Conservation (phyloP, 2,888 invertebrate genomes). For the Drosophila lutescens region DNA sequence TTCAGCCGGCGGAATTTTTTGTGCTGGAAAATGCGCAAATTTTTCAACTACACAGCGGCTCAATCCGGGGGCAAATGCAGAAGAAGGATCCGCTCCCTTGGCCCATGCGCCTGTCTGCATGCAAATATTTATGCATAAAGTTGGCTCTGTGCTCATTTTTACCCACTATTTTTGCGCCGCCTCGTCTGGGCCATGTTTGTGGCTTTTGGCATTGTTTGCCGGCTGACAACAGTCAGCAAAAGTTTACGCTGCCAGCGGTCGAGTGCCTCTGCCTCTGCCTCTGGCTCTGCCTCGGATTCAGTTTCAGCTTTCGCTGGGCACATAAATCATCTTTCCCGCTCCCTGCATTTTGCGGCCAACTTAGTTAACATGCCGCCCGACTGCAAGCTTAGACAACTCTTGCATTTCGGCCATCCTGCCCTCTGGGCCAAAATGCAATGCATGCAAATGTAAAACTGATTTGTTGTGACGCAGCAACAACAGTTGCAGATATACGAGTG, state of each 20-base stretch:
- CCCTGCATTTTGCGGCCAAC: slow-evolving; percentile 48
- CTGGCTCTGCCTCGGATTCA: slow-evolving; percentile 27
- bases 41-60: slow-evolving; percentile 49
- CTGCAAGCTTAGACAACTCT: slow-evolving; percentile 59
- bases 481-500: slow-evolving; percentile 19
- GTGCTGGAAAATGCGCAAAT: slow-evolving; percentile 61
- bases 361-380: slow-evolving; percentile 65
- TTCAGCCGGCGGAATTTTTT: slow-evolving; percentile 29
- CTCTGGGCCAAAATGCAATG: slow-evolving; percentile 61
- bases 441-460: slow-evolving; percentile 77
- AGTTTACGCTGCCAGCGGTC: slow-evolving; percentile 70
- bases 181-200: slow-evolving; percentile 68
- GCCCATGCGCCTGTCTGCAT: slow-evolving; percentile 47
- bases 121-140: slow-evolving; percentile 80
- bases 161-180: slow-evolving; percentile 51
- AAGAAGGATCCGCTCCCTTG: slow-evolving; percentile 8
- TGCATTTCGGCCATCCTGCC: slow-evolving; percentile 26
- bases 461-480: slow-evolving; percentile 67
- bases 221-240: slow-evolving; percentile 78
- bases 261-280: slow-evolving; percentile 24
- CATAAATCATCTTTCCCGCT: slow-evolving; percentile 64
- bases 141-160: slow-evolving; percentile 75
- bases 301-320: slow-evolving; percentile 47
- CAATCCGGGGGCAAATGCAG: slow-evolving; percentile 25
- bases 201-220: slow-evolving; percentile 77